A percentile compares a stretch with the other conserved stretches of the same genome.
These are phyloP conservation scores for Drosophila meridionalis DNA, from an alignment of 2,888 invertebrate genomes.

Conservation along the genomic window DNA sequence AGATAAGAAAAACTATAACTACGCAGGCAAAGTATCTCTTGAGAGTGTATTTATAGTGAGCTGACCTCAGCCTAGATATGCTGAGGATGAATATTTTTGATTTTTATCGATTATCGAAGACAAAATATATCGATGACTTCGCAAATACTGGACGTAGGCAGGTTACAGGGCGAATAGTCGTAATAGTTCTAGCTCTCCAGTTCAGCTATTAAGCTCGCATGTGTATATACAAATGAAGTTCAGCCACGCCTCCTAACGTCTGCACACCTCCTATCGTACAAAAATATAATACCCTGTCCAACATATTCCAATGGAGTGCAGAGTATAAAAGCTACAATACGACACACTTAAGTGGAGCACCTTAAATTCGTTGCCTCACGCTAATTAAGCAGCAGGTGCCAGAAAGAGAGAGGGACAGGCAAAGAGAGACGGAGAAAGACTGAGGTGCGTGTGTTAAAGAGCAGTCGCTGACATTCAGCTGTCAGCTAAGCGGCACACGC, in stretches of 20 bases:
- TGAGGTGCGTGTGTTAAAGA: constrained; percentile 11
- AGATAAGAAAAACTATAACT: too few relatives aligned
- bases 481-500: constrained; percentile 40
- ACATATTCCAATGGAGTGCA: not conserved
- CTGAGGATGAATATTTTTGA: too few relatives aligned
- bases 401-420: constrained; percentile 4
- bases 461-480: constrained; percentile 45
- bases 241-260: not conserved
- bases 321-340: constrained; percentile 5
- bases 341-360: constrained; percentile 51
- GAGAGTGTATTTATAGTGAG: too few relatives aligned
- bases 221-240: not conserved
- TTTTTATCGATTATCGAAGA: too few relatives aligned
- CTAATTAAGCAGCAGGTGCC: constrained; percentile 55
- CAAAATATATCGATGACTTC: too few relatives aligned
- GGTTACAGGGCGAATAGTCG: not conserved
- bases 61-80: too few relatives aligned
- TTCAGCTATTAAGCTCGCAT: not conserved
- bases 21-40: too few relatives aligned
- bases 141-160: too few relatives aligned
- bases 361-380: constrained; percentile 49
- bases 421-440: not conserved
- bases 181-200: not conserved
- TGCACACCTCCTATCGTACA: not conserved
- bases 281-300: not conserved